Evolutionary conservation across 92 coral and sea anemone genomes (phyloP).

Genomic region (Porites rus): DNA sequence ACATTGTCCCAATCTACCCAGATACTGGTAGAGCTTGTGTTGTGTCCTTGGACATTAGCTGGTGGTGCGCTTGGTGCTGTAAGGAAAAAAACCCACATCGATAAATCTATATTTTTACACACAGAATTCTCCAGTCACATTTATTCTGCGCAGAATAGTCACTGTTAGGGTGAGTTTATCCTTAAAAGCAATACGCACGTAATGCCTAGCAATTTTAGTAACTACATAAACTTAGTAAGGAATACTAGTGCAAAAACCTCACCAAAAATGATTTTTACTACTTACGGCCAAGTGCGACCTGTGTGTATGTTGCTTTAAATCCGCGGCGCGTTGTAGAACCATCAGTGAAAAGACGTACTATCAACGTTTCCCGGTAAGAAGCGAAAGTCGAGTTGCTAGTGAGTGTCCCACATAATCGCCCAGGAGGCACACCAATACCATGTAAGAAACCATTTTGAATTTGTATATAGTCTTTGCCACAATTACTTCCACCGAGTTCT

Average conservation of each 20-base stretch:
- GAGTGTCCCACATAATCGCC: neutral
- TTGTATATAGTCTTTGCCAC: neutral
- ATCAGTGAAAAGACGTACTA: neutral
- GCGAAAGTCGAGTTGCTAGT: neutral
- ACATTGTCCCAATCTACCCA: neutral
- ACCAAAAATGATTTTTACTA: no score
- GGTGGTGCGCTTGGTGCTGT: neutral
- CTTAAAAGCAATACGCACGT: no score
- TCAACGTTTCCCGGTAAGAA: neutral
- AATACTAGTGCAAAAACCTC: no score
- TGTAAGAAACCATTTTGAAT: neutral
- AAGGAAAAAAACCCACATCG: no score
- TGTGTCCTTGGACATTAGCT: neutral
- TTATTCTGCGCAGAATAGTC: no score
- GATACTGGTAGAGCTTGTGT: neutral
- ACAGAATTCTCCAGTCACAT: no score
- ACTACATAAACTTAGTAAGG: no score
- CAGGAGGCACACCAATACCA: neutral
- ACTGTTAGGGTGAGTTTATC: no score
- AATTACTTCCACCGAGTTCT: neutral
- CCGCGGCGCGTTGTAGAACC: neutral
- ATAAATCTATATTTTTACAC: no score
- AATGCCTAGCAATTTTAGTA: no score
- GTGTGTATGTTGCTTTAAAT: neutral
- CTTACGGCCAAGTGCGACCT: no score